Percentiles rank a stretch among this genome's conserved stretches.
Conservation (phyloP, 2,113 vertebrate species). For the Collichthys lucidus region DNA sequence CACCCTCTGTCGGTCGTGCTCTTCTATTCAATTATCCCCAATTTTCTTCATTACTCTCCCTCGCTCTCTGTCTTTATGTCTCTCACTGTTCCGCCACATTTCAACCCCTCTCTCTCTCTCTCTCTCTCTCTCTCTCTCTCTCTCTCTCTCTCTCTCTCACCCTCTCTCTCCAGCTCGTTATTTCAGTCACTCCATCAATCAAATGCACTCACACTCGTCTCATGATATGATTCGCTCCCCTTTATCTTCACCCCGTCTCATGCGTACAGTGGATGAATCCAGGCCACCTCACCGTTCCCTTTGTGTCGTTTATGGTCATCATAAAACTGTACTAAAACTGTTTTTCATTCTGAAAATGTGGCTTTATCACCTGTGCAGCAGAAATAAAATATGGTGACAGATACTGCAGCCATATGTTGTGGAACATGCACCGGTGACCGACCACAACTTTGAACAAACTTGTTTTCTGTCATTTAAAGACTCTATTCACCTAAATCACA, state of each 20-base stretch:
- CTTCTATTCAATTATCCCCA: constrained; percentile 61
- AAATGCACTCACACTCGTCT: constrained; percentile 26
- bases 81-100: constrained; percentile 14
- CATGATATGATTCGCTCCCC: constrained; percentile 27
- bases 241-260: constrained; percentile 7
- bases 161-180: constrained; percentile 42
- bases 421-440: background rate
- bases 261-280: constrained; percentile 35
- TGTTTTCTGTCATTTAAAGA: background rate
- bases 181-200: constrained; percentile 61
- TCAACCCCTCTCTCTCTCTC: constrained; percentile 8
- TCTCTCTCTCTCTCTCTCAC: constrained; percentile 10
- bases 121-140: constrained; percentile 13
- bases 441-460: constrained; percentile 1
- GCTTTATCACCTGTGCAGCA: background rate
- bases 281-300: constrained; percentile 24
- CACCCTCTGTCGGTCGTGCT: constrained; percentile 45
- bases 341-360: constrained; percentile 23
- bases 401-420: background rate
- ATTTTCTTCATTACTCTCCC: constrained; percentile 58
- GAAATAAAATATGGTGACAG: constrained; percentile 6
- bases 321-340: constrained; percentile 13
- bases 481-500: background rate
- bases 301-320: constrained; percentile 30
- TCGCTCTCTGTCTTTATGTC: constrained; percentile 25